Base-by-base conservation (phyloP, 2,797 vertebrate species). In the Anas bernieri region DNA sequence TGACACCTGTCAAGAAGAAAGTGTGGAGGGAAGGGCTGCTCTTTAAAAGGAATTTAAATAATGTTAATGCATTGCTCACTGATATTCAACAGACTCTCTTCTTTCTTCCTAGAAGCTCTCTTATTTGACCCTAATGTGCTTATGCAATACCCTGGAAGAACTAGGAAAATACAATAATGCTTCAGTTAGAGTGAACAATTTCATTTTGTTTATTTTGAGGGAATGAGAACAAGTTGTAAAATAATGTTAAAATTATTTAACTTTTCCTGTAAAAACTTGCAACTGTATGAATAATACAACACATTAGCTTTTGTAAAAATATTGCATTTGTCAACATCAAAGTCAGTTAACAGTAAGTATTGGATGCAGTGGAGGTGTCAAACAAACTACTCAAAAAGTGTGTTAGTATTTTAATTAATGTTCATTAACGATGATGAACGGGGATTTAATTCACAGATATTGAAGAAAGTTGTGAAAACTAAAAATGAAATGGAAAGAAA, bases 1-100 rank as follows among this genome's bases (percentile, higher is more conserved):
- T 97, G 96, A 96, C 97, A 97, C 83, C 96, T 96, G 94, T 97
- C 96, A 96, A 94, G 84, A 86, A 88, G 77, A 81, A 95, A 88
- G 63, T 77, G 87, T 79, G 73, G 80, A 68, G 92, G 91, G 89
- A 92, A 94, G 90, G 92, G 92, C 81, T 90, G 68, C 41, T 95
- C 72, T 96, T 96, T 91, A 94, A 94, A 94, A 93, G 70, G n/a
- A 84, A 95, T 96, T 96, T 92, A 79, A 95, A 97, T 96, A 93
- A 90, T 93, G 81, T 78, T 95, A 95, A 95, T 97, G 54, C 13
- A 18, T 76, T 87, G 61, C 72, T 96, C 78, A 94, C 95, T 43
- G 92, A 84, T 86, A 93, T 92, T 94, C 91, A 62, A 63, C 61
- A 96, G 96, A 92, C 89, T 45, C n/a, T 91, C 73, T 69, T 63